Evolutionary conservation across 2,888 invertebrate genomes (phyloP).

Genomic region (Phalera bucephala): DNA sequence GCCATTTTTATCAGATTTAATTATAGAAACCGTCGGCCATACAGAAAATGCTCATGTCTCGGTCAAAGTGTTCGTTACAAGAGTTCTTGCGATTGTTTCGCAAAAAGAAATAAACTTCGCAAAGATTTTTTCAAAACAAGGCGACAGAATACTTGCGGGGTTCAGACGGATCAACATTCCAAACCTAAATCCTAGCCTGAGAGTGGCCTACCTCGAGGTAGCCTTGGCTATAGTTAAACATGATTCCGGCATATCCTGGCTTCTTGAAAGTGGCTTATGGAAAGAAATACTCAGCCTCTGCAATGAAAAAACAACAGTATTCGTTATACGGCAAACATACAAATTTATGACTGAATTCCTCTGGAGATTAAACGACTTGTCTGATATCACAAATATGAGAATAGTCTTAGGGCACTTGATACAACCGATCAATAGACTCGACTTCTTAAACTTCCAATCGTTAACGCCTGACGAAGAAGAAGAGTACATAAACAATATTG

Average conservation of each 20-base stretch:
- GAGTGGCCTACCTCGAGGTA: conserved; percentile 86
- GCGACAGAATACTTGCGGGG: conserved; percentile 42
- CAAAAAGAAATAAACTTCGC: conserved; percentile 83
- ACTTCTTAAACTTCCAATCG: conserved; percentile 74
- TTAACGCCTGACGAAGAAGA: conserved; percentile 75
- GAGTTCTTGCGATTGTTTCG: conserved; percentile 84
- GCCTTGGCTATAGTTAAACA: conserved; percentile 84
- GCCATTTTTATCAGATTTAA: conserved; percentile 51
- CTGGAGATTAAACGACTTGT: conserved; percentile 77
- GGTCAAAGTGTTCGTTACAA: conserved; percentile 84
- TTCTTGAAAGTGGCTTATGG: conserved; percentile 85
- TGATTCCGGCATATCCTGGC: conserved; percentile 85
- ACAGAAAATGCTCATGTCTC: conserved; percentile 50
- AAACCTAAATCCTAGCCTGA: conserved; percentile 82
- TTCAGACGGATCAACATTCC: conserved; percentile 52
- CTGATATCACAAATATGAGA: conserved; percentile 73
- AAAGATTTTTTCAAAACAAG: conserved; percentile 71
- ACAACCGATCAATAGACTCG: conserved; percentile 82
- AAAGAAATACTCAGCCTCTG: conserved; percentile 84
- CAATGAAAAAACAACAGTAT: conserved; percentile 87
- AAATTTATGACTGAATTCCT: conserved; percentile 84
- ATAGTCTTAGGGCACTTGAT: conserved; percentile 82
- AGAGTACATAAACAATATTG: conserved; percentile 75
- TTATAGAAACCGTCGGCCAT: conserved; percentile 47
- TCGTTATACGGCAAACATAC: conserved; percentile 86